Conservation (phyloP, 2,888 invertebrate genomes). For the Leptopilina syphax region DNA sequence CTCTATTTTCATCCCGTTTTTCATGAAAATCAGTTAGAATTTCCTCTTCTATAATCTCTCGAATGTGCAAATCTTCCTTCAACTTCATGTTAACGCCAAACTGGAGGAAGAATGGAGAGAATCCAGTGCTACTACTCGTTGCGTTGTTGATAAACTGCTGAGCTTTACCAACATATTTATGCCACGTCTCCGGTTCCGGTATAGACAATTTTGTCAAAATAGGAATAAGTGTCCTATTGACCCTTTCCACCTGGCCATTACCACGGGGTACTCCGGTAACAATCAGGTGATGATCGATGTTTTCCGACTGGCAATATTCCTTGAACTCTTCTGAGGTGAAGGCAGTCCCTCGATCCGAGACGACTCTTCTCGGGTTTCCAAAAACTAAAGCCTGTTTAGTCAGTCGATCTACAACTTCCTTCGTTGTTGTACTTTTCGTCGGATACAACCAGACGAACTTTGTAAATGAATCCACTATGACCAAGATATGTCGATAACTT, state of each 20-base stretch:
- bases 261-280: not conserved
- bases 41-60: no score
- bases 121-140: conserved; percentile 33
- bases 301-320: conserved; percentile 62
- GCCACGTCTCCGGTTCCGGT: conserved; percentile 27
- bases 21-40: no score
- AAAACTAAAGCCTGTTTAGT: conserved; percentile 64
- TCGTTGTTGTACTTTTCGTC: conserved; percentile 26
- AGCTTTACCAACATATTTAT: not conserved
- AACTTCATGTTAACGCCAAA: conserved; percentile 41
- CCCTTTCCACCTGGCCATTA: not conserved
- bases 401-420: conserved; percentile 59
- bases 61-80: conserved; percentile 7
- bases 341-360: conserved; percentile 59
- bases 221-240: not conserved
- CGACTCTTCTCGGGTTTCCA: conserved; percentile 69
- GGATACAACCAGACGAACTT: conserved; percentile 45
- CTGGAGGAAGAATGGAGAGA: conserved; percentile 25
- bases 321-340: conserved; percentile 59
- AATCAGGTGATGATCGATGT: not conserved
- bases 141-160: conserved; percentile 38
- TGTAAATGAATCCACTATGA: conserved; percentile 2
- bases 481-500: no score
- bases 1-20: no score
- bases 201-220: not conserved